A percentile compares a stretch with the other conserved stretches of the same genome.
Evolutionary conservation across 1,140 invertebrate species (phyloP).

Genomic region (Penaeus indicus): DNA sequence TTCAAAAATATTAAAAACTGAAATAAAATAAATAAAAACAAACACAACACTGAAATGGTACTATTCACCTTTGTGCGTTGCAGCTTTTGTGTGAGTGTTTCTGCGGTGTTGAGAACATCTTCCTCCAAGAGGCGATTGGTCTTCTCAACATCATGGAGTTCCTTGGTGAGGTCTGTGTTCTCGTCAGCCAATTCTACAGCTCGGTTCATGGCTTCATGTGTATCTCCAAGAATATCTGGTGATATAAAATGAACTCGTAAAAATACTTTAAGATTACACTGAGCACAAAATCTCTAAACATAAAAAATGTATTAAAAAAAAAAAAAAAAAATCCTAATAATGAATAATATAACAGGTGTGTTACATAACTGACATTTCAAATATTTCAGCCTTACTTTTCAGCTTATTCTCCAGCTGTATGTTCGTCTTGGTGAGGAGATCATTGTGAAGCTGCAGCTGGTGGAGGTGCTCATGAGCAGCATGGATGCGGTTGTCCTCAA

Average conservation of each 20-base stretch:
- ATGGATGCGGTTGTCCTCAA: conserved; percentile 52
- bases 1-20: too few species aligned
- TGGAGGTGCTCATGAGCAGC: conserved; percentile 60
- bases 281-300: not conserved
- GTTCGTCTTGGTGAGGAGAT: conserved; percentile 57
- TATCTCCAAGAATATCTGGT: conserved; percentile 54
- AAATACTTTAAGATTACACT: not conserved
- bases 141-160: conserved; percentile 44
- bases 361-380: not conserved
- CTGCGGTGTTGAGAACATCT: conserved; percentile 35
- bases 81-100: conserved; percentile 47
- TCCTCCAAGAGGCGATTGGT: conserved; percentile 46
- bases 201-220: conserved; percentile 52
- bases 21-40: too few species aligned
- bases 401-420: conserved; percentile 59
- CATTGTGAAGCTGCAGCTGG: conserved; percentile 60
- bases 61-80: conserved; percentile 34
- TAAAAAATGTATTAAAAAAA: not conserved
- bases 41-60: not conserved
- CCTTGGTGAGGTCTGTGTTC: conserved; percentile 52
- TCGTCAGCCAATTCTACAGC: conserved; percentile 51
- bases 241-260: not conserved
- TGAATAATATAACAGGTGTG: not conserved
- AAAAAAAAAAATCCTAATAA: not conserved
- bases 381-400: conserved; percentile 40